These are phyloP conservation scores for Tachina lurida DNA, from an alignment of 2,888 invertebrate species.

Conservation along the genomic window DNA sequence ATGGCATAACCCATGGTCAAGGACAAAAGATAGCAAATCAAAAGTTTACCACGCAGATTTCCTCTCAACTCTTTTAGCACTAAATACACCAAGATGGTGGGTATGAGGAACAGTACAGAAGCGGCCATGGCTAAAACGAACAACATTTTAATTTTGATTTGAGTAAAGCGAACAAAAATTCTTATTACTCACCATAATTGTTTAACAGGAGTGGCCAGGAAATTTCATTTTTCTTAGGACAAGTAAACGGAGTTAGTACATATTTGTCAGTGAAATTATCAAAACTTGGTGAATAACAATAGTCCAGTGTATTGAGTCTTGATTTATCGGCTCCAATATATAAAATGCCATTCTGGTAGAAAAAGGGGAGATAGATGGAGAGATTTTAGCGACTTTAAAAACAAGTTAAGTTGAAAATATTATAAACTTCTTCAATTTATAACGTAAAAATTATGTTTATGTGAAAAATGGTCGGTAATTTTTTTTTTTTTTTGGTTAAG, in stretches of 20 bases:
- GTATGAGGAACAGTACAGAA: slow-evolving; percentile 87
- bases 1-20: slow-evolving; percentile 85
- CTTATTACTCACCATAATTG: slow-evolving; percentile 46
- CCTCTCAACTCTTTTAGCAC: slow-evolving; percentile 86
- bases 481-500: too few species aligned
- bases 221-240: slow-evolving; percentile 44
- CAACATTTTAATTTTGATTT: neutral
- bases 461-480: too few species aligned
- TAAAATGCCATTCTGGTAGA: slow-evolving; percentile 48
- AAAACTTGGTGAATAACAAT: slow-evolving; percentile 68
- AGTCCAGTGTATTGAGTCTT: slow-evolving; percentile 44
- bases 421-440: too few species aligned
- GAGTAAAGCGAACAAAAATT: neutral
- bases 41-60: slow-evolving; percentile 88
- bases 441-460: too few species aligned
- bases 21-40: slow-evolving; percentile 88
- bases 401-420: too few species aligned
- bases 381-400: too few species aligned
- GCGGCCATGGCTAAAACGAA: slow-evolving; percentile 85
- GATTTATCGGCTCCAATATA: slow-evolving; percentile 20
- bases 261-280: slow-evolving; percentile 18
- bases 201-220: slow-evolving; percentile 42
- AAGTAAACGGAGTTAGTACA: slow-evolving; percentile 68
- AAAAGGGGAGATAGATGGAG: neutral
- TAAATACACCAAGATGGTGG: slow-evolving; percentile 88